Evolutionary conservation across 1,140 invertebrate genomes (phyloP).

Genomic region (Zaprionus ghesquierei): DNA sequence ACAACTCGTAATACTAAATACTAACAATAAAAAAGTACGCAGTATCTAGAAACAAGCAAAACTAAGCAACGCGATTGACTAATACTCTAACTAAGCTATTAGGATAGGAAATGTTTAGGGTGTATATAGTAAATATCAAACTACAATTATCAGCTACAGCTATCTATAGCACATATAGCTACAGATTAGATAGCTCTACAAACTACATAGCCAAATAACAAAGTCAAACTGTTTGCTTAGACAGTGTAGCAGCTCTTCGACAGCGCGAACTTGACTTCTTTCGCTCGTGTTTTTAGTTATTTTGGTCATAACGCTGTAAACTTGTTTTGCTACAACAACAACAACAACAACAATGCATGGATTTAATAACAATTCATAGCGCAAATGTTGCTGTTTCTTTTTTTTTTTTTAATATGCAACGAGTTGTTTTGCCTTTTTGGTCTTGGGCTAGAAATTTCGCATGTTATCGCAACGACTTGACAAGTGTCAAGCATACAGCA

Average conservation of each 20-base stretch:
- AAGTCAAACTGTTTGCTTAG: background rate
- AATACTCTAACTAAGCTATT: background rate
- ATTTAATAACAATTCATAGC: slow-evolving; percentile 64
- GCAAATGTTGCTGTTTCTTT: slow-evolving; percentile 35
- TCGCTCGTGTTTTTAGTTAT: slow-evolving; percentile 8
- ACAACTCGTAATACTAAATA: slow-evolving; percentile 26
- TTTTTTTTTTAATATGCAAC: slow-evolving; percentile 74
- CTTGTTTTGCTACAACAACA: slow-evolving; percentile 52
- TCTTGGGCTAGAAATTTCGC: slow-evolving; percentile 63
- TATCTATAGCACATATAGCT: background rate
- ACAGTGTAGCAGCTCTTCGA: slow-evolving; percentile 4
- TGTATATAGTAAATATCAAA: background rate
- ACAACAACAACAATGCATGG: slow-evolving; percentile 39
- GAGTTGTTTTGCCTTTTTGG: slow-evolving; percentile 71
- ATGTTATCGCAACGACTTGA: slow-evolving; percentile 72
- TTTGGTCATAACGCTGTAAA: slow-evolving; percentile 66
- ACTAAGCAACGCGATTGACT: background rate
- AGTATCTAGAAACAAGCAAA: slow-evolving; percentile 15
- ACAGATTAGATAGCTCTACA: background rate
- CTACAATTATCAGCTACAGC: background rate
- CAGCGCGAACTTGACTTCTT: slow-evolving; percentile 1
- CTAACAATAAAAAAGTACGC: slow-evolving; percentile 37
- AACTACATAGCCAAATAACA: background rate
- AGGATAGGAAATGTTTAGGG: background rate
- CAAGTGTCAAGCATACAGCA: slow-evolving; percentile 62